Percentiles rank a stretch among this genome's conserved stretches.
Conservation (phyloP, 2,113 vertebrate species). For the Zingel zingel region DNA sequence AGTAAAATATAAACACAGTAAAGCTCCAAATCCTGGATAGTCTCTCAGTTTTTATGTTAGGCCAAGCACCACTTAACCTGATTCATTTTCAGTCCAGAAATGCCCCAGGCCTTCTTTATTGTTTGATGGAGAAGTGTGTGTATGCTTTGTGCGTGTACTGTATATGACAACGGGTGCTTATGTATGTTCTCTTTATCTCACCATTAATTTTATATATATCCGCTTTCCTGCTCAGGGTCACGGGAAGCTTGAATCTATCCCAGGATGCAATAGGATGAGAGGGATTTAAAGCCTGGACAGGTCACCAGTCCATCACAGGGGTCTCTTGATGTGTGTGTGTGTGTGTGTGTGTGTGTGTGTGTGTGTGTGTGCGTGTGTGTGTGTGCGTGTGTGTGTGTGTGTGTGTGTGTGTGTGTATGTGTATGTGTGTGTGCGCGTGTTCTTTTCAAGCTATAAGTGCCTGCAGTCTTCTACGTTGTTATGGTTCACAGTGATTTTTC, state of each 20-base stretch:
- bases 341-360: too few species aligned
- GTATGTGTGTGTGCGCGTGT: neutral
- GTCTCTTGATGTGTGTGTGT: neutral
- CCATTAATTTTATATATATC: slow-evolving; percentile 51
- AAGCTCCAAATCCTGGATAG: slow-evolving; percentile 14
- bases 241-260: slow-evolving; percentile 44
- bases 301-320: slow-evolving; percentile 4
- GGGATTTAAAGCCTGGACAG: slow-evolving; percentile 34
- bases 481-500: too few species aligned
- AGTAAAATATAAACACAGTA: neutral
- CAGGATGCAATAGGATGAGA: slow-evolving; percentile 48
- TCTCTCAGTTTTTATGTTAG: slow-evolving; percentile 1
- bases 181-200: slow-evolving; percentile 39
- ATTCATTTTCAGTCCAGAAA: slow-evolving; percentile 38
- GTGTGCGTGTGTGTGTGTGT: too few species aligned
- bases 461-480: too few species aligned
- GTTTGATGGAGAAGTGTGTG: neutral
- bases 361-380: neutral
- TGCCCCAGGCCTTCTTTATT: slow-evolving; percentile 16
- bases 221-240: slow-evolving; percentile 48
- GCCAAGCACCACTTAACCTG: slow-evolving; percentile 50
- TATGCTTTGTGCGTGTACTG: neutral
- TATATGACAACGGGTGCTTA: neutral
- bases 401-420: too few species aligned
- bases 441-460: slow-evolving; percentile 2